Evolutionary conservation across 2,888 invertebrate species (phyloP).

Genomic region (Halictus ligatus): DNA sequence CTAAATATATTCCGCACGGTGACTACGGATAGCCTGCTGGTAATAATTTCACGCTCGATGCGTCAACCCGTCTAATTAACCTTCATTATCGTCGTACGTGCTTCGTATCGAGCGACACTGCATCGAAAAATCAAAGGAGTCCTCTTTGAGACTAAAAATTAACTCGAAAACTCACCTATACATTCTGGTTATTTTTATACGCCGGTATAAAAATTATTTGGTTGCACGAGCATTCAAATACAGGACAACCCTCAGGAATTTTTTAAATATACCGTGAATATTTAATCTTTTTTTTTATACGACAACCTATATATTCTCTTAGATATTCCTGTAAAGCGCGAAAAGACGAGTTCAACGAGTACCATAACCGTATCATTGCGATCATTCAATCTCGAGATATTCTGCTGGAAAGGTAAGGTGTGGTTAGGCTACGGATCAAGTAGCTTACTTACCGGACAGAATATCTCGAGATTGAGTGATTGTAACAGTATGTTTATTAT

Average conservation of each 20-base stretch:
- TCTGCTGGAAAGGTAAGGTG: background rate
- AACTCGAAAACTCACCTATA: background rate
- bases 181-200: background rate
- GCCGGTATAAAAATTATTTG: background rate
- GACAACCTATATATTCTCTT: background rate
- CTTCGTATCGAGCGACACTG: constrained; percentile 21
- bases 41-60: constrained; percentile 71
- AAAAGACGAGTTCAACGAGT: background rate
- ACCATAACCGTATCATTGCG: background rate
- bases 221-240: background rate
- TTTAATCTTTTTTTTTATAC: background rate
- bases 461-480: background rate
- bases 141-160: background rate
- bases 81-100: constrained; percentile 67
- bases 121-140: background rate
- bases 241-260: background rate
- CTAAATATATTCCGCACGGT: constrained; percentile 57
- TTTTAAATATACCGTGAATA: background rate
- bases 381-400: background rate
- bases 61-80: constrained; percentile 69
- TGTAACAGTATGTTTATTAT: background rate
- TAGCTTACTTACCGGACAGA: background rate
- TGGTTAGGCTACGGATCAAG: background rate
- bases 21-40: constrained; percentile 56
- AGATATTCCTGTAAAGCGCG: background rate